phyloP scores from a whole-genome alignment of 23 tunicate species.

The Botrylloides violaceus region DNA sequence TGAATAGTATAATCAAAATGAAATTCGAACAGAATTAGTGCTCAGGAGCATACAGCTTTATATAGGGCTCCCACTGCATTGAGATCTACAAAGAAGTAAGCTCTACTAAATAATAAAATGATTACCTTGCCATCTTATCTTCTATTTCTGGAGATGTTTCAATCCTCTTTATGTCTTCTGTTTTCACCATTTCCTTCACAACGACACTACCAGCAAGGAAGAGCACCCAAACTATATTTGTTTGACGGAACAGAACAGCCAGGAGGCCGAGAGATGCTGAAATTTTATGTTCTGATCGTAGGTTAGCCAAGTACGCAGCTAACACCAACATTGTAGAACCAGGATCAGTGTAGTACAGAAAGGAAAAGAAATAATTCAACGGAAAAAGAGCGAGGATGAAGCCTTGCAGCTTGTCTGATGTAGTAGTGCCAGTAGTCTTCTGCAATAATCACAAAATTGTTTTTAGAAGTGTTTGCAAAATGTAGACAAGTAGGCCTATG shows the following conservation, averaged over 20 bases:
- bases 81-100: too few species aligned
- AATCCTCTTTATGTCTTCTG: constrained; percentile 41
- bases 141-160: constrained; percentile 49
- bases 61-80: too few species aligned
- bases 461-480: too few species aligned
- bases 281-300: constrained; percentile 24
- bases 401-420: constrained; percentile 10
- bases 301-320: constrained; percentile 52
- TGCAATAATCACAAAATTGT: too few species aligned
- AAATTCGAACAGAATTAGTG: too few species aligned
- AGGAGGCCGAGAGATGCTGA: constrained; percentile 38
- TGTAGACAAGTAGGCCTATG: too few species aligned
- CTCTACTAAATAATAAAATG: too few species aligned
- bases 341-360: constrained; percentile 93
- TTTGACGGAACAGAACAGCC: constrained; percentile 69
- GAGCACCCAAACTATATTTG: constrained; percentile 71
- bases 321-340: constrained; percentile 55
- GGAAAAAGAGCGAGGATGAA: constrained; percentile 53
- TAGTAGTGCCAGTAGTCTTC: too few species aligned
- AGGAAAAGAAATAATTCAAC: constrained; percentile 71
- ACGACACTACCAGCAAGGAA: constrained; percentile 71
- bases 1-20: too few species aligned
- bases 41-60: too few species aligned
- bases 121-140: constrained; percentile 64
- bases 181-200: constrained; percentile 39